A percentile compares a stretch with the other conserved stretches of the same genome.
These are phyloP conservation scores for Actenoides hombroni DNA, from an alignment of 2,113 vertebrate species.

Conservation along the genomic window DNA sequence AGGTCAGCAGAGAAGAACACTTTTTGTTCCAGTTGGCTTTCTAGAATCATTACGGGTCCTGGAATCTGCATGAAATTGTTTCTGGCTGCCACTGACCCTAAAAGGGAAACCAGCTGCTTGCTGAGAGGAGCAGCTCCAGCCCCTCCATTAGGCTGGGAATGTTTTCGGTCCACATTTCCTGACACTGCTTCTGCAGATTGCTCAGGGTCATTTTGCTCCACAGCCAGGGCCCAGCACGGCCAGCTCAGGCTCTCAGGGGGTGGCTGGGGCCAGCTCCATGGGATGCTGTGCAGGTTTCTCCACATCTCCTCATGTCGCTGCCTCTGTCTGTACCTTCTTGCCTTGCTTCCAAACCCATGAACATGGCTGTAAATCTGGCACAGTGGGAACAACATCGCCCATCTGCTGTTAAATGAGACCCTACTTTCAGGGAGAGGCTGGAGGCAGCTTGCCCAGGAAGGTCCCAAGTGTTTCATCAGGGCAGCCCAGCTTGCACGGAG, in stretches of 20 bases:
- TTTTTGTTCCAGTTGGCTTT: constrained; percentile 32
- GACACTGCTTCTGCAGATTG: background rate
- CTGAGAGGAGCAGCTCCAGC: background rate
- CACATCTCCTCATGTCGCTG: background rate
- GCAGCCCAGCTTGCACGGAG: background rate
- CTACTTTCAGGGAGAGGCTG: background rate
- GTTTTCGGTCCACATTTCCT: background rate
- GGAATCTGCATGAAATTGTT: constrained; percentile 33
- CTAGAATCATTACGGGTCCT: constrained; percentile 51
- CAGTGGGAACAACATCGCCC: background rate
- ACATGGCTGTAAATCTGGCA: accelerated
- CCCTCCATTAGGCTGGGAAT: background rate
- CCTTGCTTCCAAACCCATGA: background rate
- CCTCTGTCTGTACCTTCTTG: background rate
- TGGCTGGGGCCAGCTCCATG: background rate
- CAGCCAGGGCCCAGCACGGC: background rate
- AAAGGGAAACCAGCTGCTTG: constrained; percentile 55
- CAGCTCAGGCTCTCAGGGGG: accelerated
- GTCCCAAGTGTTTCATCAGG: background rate
- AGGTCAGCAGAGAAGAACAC: constrained; percentile 37
- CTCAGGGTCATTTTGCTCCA: background rate
- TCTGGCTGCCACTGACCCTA: constrained; percentile 15
- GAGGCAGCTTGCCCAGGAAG: background rate
- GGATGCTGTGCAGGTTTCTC: accelerated
- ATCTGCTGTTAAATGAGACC: background rate